Evolutionary conservation across 2,113 vertebrate species (phyloP).

Genomic region (Gyps fulvus): DNA sequence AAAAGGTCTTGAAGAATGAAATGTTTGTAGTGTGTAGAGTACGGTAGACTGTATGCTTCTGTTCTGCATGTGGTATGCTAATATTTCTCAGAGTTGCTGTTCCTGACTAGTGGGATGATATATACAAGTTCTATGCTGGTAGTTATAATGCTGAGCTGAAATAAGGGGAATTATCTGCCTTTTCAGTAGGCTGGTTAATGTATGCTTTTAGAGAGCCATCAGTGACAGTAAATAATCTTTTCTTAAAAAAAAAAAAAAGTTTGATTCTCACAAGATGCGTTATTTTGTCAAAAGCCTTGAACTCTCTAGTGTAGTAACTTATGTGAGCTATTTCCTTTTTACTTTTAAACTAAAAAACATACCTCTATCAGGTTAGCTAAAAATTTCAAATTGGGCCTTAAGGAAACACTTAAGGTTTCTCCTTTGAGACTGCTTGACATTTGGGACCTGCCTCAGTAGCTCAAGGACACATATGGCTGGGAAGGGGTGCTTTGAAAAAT

Average conservation of each 20-base stretch:
- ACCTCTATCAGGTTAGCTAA: not conserved
- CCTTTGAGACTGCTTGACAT: not conserved
- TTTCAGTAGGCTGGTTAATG: not conserved
- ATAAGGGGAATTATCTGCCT: not conserved
- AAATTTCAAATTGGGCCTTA: not conserved
- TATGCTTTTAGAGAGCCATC: not conserved
- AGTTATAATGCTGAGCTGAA: not conserved
- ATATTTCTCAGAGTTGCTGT: not conserved
- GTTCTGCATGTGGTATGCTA: not conserved
- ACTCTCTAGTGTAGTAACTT: not conserved
- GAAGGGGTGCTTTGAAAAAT: not conserved
- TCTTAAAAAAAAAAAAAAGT: not conserved
- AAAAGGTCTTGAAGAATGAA: not conserved
- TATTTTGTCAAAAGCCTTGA: not conserved
- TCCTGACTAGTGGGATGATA: not conserved
- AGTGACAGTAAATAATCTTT: not conserved
- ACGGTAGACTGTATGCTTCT: not conserved
- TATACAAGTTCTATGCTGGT: not conserved
- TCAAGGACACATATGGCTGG: not conserved
- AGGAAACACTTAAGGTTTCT: not conserved
- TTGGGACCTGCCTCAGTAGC: not conserved
- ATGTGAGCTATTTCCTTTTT: not conserved
- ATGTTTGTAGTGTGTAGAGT: not conserved
- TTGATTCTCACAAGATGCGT: not conserved
- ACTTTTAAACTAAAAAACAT: not conserved